Conservation (phyloP, 2,113 vertebrate genomes). For the Spea bombifrons region DNA sequence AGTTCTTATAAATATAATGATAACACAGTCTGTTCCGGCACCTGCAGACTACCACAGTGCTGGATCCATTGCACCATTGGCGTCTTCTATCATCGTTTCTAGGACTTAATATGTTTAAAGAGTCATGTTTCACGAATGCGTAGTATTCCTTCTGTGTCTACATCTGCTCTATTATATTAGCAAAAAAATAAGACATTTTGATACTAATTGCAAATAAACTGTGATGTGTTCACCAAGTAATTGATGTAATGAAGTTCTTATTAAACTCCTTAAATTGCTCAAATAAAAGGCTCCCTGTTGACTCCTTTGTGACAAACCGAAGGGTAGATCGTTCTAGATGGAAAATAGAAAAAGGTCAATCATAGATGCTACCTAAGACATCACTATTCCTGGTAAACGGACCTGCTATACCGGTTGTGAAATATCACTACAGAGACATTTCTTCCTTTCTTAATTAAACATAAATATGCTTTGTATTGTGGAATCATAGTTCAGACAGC, state of each 20-base stretch:
- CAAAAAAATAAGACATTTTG: slow-evolving; percentile 65
- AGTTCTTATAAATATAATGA: slow-evolving; percentile 55
- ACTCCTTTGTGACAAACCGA: slow-evolving; percentile 55
- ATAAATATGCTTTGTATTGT: slow-evolving; percentile 35
- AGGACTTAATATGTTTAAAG: slow-evolving; percentile 59
- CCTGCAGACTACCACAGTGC: slow-evolving; percentile 54
- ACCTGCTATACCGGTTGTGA: slow-evolving; percentile 4
- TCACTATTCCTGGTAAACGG: slow-evolving; percentile 1
- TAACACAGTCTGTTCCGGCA: slow-evolving; percentile 56
- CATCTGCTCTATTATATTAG: slow-evolving; percentile 67
- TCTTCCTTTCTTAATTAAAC: slow-evolving; percentile 39
- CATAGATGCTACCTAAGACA: slow-evolving; percentile 55
- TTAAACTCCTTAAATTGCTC: slow-evolving; percentile 62
- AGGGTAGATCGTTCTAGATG: slow-evolving; percentile 43
- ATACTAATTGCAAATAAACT: slow-evolving; percentile 69
- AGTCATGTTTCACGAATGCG: slow-evolving; percentile 62
- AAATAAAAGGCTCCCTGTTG: slow-evolving; percentile 61
- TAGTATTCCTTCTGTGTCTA: slow-evolving; percentile 59
- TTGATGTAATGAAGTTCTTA: slow-evolving; percentile 72
- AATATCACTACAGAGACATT: slow-evolving; percentile 40
- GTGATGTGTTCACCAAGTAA: slow-evolving; percentile 68
- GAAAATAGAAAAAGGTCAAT: slow-evolving; percentile 31
- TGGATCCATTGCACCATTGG: slow-evolving; percentile 36
- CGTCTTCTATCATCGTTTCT: slow-evolving; percentile 52
- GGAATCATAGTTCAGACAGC: slow-evolving; percentile 4